These are phyloP conservation scores for Parauchenoglanis punctatus DNA, from an alignment of 2,797 vertebrate genomes.

Conservation along the genomic window DNA sequence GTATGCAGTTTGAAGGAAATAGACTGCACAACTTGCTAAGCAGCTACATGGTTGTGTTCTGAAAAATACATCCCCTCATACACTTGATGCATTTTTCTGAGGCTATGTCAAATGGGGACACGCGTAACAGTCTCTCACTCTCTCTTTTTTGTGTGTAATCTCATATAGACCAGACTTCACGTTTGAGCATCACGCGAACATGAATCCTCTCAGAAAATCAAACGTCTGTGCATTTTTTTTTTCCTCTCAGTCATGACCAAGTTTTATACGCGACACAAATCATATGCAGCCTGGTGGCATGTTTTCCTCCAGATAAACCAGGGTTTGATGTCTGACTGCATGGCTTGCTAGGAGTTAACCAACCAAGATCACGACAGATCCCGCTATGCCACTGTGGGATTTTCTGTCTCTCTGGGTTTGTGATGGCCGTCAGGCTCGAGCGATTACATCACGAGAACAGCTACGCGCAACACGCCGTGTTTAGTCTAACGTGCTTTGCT, in stretches of 20 bases:
- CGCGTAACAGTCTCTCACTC: neutral
- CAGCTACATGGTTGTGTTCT: neutral
- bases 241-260: conserved; percentile 29
- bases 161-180: neutral
- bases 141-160: neutral
- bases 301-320: conserved; percentile 56
- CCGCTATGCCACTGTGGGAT: neutral
- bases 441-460: conserved; percentile 14
- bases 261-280: conserved; percentile 61
- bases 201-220: conserved; percentile 8
- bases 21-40: neutral
- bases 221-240: neutral
- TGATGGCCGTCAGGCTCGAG: conserved; percentile 9
- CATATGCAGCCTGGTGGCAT: conserved; percentile 57
- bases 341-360: conserved; percentile 42
- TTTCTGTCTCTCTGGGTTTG: neutral
- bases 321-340: conserved; percentile 54
- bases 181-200: neutral
- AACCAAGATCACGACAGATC: conserved; percentile 12
- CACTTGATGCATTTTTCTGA: neutral
- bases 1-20: neutral
- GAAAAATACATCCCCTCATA: neutral
- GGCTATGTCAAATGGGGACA: neutral
- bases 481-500: neutral
- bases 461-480: neutral